Base-by-base conservation (phyloP, 2,888 invertebrate species). In the Philereme vetulata region DNA sequence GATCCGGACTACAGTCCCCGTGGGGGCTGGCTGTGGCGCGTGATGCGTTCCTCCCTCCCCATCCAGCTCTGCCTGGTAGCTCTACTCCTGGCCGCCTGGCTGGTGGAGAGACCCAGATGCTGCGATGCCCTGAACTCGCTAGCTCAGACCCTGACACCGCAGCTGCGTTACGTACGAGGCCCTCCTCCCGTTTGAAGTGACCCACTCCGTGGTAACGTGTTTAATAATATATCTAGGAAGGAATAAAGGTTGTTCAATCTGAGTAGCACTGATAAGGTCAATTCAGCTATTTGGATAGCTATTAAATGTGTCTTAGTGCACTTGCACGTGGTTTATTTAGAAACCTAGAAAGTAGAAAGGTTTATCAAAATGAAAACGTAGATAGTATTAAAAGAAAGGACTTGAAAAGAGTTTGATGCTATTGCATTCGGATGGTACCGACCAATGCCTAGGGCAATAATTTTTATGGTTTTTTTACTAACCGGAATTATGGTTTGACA, bases 71-170 rank as follows among this genome's bases (percentile, higher is more conserved):
- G 95, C 60, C 90, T 96, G 56, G 93, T 96, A 49, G 95, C 96
- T 0, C 86, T 96, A 42, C 93, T 96, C 51, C 94, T 95, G 65
- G 96, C 95, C 35, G 96, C 95, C 9, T 96, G 95, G 86, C 92
- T 96, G 43, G 93, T 96, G 21, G 96, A 96, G 72, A 94, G 95
- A 5, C 96, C 96, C 0, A 93, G 95, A 51, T 96, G 96, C 85
- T 96, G 96, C 85, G 96, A 96, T 80, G 94, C 95, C 56, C 93
- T 96, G 75, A 96, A 96, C 88, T 96, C 95, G 56, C 93, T 96
- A 66, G 95, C 95, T 53, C 93, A 96, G 74, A 95, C 95, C 0
- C 86, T 97, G 44, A 95, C 95, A n/a, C 96, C 97, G 4, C 96
- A 96, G 76, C 90, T 97, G 58, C 95, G 95, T 72, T 97, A 97